These are phyloP conservation scores for Galaxias olidus DNA, from an alignment of 2,797 vertebrate species.

Conservation along the genomic window DNA sequence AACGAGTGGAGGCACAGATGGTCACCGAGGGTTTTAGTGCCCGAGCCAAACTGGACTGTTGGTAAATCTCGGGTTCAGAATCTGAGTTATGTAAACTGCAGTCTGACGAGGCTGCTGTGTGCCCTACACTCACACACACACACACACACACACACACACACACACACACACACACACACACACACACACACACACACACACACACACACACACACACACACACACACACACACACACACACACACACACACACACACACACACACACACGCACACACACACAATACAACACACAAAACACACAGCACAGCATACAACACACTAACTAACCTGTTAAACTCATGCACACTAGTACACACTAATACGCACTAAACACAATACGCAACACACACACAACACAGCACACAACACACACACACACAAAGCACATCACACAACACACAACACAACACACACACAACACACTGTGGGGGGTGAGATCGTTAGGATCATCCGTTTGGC, in stretches of 20 bases:
- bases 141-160: constrained; percentile 3
- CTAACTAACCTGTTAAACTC: too few species aligned
- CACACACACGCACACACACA: too few species aligned
- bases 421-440: not conserved
- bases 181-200: too few species aligned
- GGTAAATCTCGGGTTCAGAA: constrained; percentile 83
- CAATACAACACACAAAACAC: too few species aligned
- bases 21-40: constrained; percentile 80
- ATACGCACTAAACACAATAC: too few species aligned
- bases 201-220: too few species aligned
- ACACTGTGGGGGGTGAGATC: not conserved
- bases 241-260: too few species aligned
- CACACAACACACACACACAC: not conserved
- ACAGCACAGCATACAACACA: too few species aligned
- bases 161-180: not conserved
- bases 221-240: too few species aligned
- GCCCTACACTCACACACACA: not conserved
- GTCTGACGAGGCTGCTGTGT: constrained; percentile 50
- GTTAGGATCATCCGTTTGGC: not conserved
- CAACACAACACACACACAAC: not conserved
- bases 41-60: constrained; percentile 76
- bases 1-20: constrained; percentile 82
- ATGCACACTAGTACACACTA: not conserved
- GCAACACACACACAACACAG: not conserved
- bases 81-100: constrained; percentile 86